Evolutionary conservation across 2,113 vertebrate genomes (phyloP).

Genomic region (Mandrillus leucophaeus): DNA sequence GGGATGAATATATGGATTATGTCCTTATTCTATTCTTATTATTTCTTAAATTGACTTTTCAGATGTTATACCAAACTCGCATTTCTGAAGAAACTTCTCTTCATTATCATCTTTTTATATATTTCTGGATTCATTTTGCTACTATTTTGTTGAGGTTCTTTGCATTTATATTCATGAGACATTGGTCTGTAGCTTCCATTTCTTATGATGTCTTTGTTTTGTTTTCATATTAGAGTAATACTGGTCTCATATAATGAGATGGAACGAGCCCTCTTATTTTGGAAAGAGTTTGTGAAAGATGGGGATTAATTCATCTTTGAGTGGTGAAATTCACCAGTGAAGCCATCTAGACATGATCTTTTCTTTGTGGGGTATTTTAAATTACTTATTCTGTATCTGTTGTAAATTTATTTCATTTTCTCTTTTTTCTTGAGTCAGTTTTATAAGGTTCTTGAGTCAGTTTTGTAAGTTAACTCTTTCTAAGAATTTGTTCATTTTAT

Average conservation of each 20-base stretch:
- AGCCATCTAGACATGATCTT: not conserved
- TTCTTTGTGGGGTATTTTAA: not conserved
- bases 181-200: not conserved
- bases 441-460: not conserved
- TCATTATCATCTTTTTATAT: not conserved
- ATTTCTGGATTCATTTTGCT: not conserved
- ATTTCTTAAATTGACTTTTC: not conserved
- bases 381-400: not conserved
- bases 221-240: not conserved
- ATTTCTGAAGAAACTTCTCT: not conserved
- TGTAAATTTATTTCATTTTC: not conserved
- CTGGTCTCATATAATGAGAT: not conserved
- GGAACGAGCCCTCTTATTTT: not conserved
- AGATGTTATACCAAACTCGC: not conserved
- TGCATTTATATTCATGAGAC: not conserved
- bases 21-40: not conserved
- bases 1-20: not conserved
- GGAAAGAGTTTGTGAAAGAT: not conserved
- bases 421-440: not conserved
- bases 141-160: not conserved
- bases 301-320: not conserved
- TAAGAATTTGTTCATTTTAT: not conserved
- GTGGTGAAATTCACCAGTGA: not conserved
- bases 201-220: not conserved
- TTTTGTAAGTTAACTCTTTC: not conserved